These are phyloP conservation scores for Chelon labrosus DNA, from an alignment of 2,797 vertebrate species.

Conservation along the genomic window DNA sequence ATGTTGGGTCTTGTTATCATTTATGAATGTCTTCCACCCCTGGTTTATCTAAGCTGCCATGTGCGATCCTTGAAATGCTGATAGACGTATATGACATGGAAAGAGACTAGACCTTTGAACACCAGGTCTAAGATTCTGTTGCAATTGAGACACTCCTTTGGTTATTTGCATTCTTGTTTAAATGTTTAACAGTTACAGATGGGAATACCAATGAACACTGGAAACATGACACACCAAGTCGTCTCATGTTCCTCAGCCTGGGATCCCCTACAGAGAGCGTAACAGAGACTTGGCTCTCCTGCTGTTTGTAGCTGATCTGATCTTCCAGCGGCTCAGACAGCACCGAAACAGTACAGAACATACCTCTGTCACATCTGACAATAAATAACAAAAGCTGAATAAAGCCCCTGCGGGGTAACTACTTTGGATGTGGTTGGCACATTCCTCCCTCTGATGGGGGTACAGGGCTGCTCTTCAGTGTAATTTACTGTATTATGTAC, in stretches of 20 bases:
- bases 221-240: background rate
- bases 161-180: background rate
- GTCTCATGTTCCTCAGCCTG: background rate
- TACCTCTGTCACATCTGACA: background rate
- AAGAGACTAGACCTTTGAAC: conserved; percentile 24
- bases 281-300: background rate
- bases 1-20: background rate
- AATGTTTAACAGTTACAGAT: background rate
- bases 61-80: conserved; percentile 33
- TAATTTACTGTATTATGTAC: background rate
- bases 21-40: background rate
- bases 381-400: background rate
- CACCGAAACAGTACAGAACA: background rate
- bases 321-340: background rate
- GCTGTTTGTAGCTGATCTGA: conserved; percentile 2
- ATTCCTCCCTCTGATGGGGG: background rate
- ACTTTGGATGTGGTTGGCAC: background rate
- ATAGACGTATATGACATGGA: background rate
- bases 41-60: conserved; percentile 15
- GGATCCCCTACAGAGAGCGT: background rate
- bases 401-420: background rate
- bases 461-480: background rate
- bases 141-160: background rate
- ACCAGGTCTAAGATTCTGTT: background rate
- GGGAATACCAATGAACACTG: background rate